Base-by-base conservation (phyloP, 2,888 invertebrate genomes). In the Nesidiocoris tenuis region DNA sequence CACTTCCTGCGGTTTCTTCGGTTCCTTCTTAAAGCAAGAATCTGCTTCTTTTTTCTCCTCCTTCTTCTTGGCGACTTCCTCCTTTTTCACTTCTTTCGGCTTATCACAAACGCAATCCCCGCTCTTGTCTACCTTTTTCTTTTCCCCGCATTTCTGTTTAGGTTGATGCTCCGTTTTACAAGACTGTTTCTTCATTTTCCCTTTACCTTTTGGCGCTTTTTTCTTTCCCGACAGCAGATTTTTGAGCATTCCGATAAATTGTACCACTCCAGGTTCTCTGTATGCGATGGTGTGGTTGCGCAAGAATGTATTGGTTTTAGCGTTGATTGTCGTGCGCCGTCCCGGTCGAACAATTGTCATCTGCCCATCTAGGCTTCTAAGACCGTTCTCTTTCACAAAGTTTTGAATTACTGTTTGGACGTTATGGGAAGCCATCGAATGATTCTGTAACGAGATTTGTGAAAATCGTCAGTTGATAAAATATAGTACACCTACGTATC, bases 41-140 rank as follows among this genome's bases (percentile, higher is more conserved):
- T 74, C 66, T n/a, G n/a, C n/a, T 3, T 74, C 61, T 66, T 76
- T 66, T 25, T 76, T 72, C 25, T 72, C 65, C 5, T 74, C 61
- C 54, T 74, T 59, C 23, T 76, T 74, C 57, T 68, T 77, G 19
- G 22, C 18, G 18, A 23, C 19, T 16, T 65, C 67, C 2, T 74
- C 64, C 25, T 64, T 63, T 24, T 74, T 72, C 54, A 61, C 39
- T n/a, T 72, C 24, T 25, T 61, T 70, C 54, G 66, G 66, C 16
- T 63, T 57, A 21, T 55, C 39, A 54, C 1, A 1, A 12, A 16
- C 39, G 5, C 25, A 17, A 39, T 39, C 55, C 55, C 55, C 19
- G 9, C 55, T 68, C 19, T 68, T 68, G 24, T 63, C 39, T 17
- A 17, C 55, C 63, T 75, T 39, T 67, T 75, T 61, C 54, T 66